Percentiles rank a stretch among this genome's conserved stretches.
Conservation (phyloP, 2,113 vertebrate genomes). For the Vulpes vulpes region DNA sequence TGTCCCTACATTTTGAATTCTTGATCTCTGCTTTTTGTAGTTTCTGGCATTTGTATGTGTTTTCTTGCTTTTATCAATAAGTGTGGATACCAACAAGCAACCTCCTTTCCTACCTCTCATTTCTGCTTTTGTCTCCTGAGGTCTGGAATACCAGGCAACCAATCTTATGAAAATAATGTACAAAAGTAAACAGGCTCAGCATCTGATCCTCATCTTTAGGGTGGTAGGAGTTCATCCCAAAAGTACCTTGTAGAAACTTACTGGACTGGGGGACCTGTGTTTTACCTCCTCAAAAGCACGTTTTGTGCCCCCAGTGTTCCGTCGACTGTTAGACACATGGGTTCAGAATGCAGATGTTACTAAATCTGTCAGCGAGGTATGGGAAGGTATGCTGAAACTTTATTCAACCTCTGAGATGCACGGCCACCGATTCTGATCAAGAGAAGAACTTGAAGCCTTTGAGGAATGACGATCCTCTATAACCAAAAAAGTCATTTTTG, state of each 20-base stretch:
- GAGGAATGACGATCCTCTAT: background rate
- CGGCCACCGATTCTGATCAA: background rate
- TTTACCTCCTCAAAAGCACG: background rate
- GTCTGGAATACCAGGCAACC: background rate
- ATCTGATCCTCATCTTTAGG: background rate
- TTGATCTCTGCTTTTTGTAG: background rate
- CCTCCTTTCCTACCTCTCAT: background rate
- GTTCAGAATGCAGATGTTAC: background rate
- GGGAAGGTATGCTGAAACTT: background rate
- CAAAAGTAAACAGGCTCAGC: background rate
- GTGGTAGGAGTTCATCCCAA: background rate
- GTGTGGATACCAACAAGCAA: background rate
- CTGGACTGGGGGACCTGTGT: background rate
- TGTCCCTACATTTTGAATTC: background rate
- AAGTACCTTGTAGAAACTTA: background rate
- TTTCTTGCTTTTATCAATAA: background rate
- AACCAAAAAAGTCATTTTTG: conserved; percentile 13
- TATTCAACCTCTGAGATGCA: background rate
- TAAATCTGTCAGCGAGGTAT: background rate
- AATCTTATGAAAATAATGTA: conserved; percentile 24
- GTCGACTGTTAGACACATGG: background rate
- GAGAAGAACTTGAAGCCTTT: background rate
- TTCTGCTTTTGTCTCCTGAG: background rate
- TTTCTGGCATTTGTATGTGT: background rate
- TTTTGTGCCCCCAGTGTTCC: background rate